Evolutionary conservation across 1,140 invertebrate species (phyloP).

Genomic region (Drosophila ercepeae): DNA sequence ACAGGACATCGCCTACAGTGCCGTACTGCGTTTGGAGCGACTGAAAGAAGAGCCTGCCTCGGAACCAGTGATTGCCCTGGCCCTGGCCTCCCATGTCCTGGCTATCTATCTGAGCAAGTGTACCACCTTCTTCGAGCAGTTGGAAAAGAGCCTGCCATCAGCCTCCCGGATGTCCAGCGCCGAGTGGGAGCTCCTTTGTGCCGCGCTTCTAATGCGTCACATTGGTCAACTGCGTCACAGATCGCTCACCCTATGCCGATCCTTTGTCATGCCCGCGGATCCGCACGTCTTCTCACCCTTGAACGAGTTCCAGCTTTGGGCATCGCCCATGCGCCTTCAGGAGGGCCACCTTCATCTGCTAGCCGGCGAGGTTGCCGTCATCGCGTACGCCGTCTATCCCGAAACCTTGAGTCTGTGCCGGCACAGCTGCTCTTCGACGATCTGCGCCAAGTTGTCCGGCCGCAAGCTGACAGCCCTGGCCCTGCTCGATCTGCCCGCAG

Average conservation of each 20-base stretch:
- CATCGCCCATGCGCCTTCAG: conserved; percentile 47
- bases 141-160: conserved; percentile 56
- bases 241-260: conserved; percentile 58
- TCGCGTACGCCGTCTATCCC: conserved; percentile 58
- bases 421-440: conserved; percentile 55
- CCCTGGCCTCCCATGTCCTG: conserved; percentile 53
- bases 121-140: conserved; percentile 63
- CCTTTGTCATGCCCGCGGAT: conserved; percentile 65
- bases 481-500: conserved; percentile 50
- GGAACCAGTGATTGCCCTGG: conserved; percentile 48
- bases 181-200: conserved; percentile 62
- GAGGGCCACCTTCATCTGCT: conserved; percentile 56
- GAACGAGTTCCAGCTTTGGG: conserved; percentile 64
- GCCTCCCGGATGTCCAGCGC: conserved; percentile 51
- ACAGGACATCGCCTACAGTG: conserved; percentile 57
- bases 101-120: conserved; percentile 66
- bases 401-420: conserved; percentile 58
- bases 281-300: conserved; percentile 60
- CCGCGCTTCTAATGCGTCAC: conserved; percentile 59
- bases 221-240: conserved; percentile 57
- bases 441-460: conserved; percentile 58
- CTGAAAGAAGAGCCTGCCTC: conserved; percentile 34
- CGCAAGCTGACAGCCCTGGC: conserved; percentile 58
- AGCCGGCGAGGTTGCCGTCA: conserved; percentile 61
- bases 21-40: conserved; percentile 50